Evolutionary conservation across 2,888 invertebrate genomes (phyloP).

Genomic region (Rutpela maculata): DNA sequence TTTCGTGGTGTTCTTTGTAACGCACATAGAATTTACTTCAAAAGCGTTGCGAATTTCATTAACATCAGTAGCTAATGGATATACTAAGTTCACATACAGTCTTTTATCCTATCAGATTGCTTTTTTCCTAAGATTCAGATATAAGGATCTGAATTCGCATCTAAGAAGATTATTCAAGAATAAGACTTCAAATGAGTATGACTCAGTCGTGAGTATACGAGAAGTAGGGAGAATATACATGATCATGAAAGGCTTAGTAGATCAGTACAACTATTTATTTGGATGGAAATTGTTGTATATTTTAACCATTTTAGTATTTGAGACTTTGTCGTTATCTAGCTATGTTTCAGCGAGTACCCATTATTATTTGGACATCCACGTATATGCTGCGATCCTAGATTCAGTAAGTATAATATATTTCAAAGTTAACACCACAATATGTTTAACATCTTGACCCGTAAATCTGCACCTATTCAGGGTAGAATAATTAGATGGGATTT

Average conservation of each 20-base stretch:
- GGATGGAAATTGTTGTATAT: conserved; percentile 8
- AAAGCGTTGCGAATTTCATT: not conserved
- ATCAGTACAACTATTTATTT: not conserved
- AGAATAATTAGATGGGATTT: too few species aligned
- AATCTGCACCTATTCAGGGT: too few species aligned
- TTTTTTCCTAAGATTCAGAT: not conserved
- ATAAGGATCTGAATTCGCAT: not conserved
- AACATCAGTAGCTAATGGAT: not conserved
- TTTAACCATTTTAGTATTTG: not conserved
- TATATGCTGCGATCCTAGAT: too few species aligned
- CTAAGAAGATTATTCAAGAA: not conserved
- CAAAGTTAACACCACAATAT: too few species aligned
- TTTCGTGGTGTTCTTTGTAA: not conserved
- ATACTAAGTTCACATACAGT: not conserved
- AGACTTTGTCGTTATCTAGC: not conserved
- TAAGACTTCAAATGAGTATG: conserved; percentile 3
- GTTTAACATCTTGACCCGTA: too few species aligned
- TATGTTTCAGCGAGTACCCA: not conserved
- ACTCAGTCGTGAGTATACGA: not conserved
- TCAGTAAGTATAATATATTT: too few species aligned
- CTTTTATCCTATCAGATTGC: not conserved
- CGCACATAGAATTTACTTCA: not conserved
- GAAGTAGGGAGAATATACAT: conserved; percentile 17
- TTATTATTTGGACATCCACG: not conserved
- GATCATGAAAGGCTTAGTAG: not conserved